These are phyloP conservation scores for Cacajao melanocephalus DNA, from an alignment of 2,797 vertebrate genomes.

Conservation along the genomic window DNA sequence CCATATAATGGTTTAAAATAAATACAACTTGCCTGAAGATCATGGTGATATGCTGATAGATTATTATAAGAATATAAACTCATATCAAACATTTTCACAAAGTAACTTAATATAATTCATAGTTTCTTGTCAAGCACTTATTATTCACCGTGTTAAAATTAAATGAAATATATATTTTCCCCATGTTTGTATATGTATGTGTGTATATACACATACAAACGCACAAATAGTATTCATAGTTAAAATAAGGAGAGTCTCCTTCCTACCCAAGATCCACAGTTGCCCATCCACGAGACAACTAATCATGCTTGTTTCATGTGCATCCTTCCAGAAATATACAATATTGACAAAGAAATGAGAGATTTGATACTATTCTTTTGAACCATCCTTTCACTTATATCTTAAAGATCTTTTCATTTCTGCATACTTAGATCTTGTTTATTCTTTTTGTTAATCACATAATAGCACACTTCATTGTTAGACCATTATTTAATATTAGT, in stretches of 20 bases:
- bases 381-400: not conserved
- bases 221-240: not conserved
- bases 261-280: not conserved
- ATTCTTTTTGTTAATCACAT: not conserved
- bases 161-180: not conserved
- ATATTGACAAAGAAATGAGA: not conserved
- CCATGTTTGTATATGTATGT: not conserved
- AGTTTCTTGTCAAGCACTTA: not conserved
- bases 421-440: not conserved
- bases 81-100: not conserved
- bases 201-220: not conserved
- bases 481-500: not conserved
- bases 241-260: not conserved
- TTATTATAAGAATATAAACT: not conserved
- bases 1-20: conserved; percentile 22
- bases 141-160: not conserved
- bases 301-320: not conserved
- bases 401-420: not conserved
- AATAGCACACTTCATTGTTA: not conserved
- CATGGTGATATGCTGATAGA: not conserved
- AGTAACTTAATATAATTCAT: not conserved
- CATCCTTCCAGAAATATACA: not conserved
- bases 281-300: rapidly evolving
- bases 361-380: too few species aligned
- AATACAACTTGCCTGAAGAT: not conserved